These are phyloP conservation scores for Bos taurus DNA, from an alignment of 2,113 vertebrate genomes.

Conservation along the genomic window DNA sequence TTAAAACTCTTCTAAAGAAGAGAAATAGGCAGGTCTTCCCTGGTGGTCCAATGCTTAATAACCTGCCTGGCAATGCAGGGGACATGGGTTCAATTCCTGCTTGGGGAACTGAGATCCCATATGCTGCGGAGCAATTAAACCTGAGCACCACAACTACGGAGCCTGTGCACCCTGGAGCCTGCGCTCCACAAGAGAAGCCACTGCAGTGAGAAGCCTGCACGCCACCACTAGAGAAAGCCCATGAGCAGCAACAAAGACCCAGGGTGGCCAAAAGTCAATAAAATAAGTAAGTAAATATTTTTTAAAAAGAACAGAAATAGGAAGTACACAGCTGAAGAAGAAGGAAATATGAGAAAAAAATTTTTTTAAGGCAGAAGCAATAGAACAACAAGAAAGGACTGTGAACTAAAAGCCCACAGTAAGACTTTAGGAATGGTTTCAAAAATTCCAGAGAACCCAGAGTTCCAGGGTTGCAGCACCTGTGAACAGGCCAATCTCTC, in stretches of 20 bases:
- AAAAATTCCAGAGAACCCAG: neutral
- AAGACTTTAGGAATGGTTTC: neutral
- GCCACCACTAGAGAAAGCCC: neutral
- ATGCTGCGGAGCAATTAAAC: neutral
- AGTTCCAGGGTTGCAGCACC: neutral
- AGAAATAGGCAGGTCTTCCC: neutral
- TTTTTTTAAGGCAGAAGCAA: neutral
- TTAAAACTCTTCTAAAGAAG: too few species aligned
- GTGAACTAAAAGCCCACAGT: neutral
- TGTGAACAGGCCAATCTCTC: neutral
- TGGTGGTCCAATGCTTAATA: neutral
- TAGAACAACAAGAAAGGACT: neutral
- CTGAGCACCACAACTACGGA: rapidly evolving
- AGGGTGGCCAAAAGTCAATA: neutral
- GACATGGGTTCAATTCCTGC: neutral
- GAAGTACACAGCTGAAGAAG: neutral
- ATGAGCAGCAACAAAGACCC: neutral
- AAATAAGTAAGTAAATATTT: neutral
- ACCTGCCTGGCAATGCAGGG: neutral
- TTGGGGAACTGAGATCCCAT: neutral
- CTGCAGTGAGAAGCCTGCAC: neutral
- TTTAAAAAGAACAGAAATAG: neutral
- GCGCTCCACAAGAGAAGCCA: neutral
- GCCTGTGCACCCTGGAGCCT: neutral
- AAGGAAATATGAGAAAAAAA: neutral